Base-by-base conservation (phyloP, 2,888 invertebrate genomes). In the Melitaea athalia region DNA sequence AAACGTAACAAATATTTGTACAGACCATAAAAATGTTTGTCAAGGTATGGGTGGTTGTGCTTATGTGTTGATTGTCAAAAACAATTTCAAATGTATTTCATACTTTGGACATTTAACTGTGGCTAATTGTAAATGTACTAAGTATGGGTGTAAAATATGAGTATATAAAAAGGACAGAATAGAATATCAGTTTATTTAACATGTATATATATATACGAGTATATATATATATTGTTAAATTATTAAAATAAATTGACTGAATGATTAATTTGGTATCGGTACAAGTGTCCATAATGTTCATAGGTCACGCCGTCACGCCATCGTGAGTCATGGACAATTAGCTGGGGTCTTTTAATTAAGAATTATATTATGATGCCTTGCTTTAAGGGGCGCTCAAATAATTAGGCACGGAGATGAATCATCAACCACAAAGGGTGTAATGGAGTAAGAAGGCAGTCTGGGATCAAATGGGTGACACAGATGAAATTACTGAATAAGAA, bases 401-500 rank as follows among this genome's bases (percentile, higher is more conserved):
- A 91, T 91, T 90, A 90, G 85, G 83, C 84, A 70, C 72, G 81
- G 76, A 80, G 81, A 78, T 86, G 85, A 87, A 86, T 87, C 86
- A 84, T 83, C 82, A 80, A 67, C 72, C 79, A 86, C 86, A 91
- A 91, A 89, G 83, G 89, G 85, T 80, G 85, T 91, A 91, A 91
- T 91, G 89, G 85, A 79, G 81, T 85, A 89, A 83, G 82, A 88
- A 85, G 79, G 79, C 79, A 74, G 76, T 71, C 78, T 73, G 76
- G 79, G 79, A 84, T 82, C 78, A 72, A 71, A 81, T 78, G 79
- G 38, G n/a, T 59, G 33, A 24, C 60, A 62, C 62, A 66, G 68
- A 62, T 53, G 50, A 69, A 66, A 63, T 59, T 33, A 50, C 50
- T 24, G 50, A 67, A 67, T 61, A 14, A 42, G 12, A 57, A 15